Evolutionary conservation across 2,797 vertebrate species (phyloP), one percentile per base, ranked within the genome.

Genomic region (Fundulus diaphanus): DNA sequence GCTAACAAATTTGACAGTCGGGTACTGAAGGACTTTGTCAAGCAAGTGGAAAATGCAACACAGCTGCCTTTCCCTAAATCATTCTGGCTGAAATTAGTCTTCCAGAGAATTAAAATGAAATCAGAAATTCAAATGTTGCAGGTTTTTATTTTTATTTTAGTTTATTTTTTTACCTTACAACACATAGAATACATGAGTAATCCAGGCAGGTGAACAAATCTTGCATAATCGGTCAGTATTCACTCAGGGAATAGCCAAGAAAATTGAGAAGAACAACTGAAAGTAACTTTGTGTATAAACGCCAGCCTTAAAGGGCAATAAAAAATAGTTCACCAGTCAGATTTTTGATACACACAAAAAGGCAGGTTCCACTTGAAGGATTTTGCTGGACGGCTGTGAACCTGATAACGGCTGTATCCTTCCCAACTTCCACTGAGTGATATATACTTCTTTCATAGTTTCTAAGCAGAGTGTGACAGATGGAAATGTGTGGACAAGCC

Each of bases 401-500:
- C 76, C 82, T 73, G 88, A 89, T 88, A 88, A 88, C 68, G 77
- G 77, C 16, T 76, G 77, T 84, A 83, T 83, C 76, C 79, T 78
- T 74, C 57, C 65, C 72, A 68, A 80, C 80, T 85, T 54, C 73
- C 74, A 68, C 49, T 86, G 79, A 86, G 68, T 83, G 88, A 85
- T 79, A 80, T 75, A 81, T 74, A 77, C 59, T 80, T 79, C 79
- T 81, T 82, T 61, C 68, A 77, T 77, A 71, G 79, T 68, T 71
- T 85, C 73, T 79, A 66, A 88, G 81, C 72, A 69, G 82, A 85
- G 76, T 89, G 88, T 92, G 89, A 87, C 87, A 84, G 87, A 90
- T 88, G 88, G 88, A 87, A 89, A 87, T 85, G 85, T 79, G 72
- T 80, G 70, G 72, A 76, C 81, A 88, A 74, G 56, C 52, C 81